Conservation (phyloP, 2,113 vertebrate species). For the Neodontobutis hainanensis region DNA sequence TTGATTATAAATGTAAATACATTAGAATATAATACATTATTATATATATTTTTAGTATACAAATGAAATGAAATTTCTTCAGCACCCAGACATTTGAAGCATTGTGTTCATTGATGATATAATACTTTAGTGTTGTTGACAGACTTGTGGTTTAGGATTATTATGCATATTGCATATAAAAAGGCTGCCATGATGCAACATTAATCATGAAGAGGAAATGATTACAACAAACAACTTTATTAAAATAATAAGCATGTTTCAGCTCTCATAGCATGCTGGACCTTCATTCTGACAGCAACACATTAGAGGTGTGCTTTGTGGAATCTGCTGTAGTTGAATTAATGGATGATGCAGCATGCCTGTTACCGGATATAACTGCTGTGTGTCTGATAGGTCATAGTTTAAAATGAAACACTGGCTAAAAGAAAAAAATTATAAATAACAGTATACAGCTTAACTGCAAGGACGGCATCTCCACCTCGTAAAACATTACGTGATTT, state of each 20-base stretch:
- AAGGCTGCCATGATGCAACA: conserved; percentile 2
- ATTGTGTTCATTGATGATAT: background rate
- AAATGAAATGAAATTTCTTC: too few species aligned
- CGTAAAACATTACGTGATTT: too few species aligned
- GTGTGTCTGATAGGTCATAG: background rate
- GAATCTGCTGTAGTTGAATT: conserved; percentile 4
- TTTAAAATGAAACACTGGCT: background rate
- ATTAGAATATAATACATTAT: too few species aligned
- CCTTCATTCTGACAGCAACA: conserved; percentile 1
- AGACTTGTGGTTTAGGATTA: background rate
- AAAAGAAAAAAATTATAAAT: background rate
- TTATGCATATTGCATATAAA: conserved; percentile 12
- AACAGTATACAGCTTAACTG: too few species aligned
- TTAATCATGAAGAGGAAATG: conserved; percentile 7
- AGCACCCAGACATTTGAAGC: too few species aligned
- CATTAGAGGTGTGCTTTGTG: conserved; percentile 1
- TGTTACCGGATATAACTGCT: conserved; percentile 2
- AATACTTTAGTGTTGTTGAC: conserved; percentile 1
- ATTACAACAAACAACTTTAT: conserved; percentile 12
- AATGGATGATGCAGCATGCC: background rate
- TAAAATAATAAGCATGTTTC: conserved; percentile 10
- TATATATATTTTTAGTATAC: too few species aligned
- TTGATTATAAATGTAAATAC: too few species aligned
- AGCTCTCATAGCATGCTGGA: conserved; percentile 1
- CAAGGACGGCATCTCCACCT: too few species aligned